Evolutionary conservation across 2,797 vertebrate genomes (phyloP).

Genomic region (Melanotaenia parkinsoni): DNA sequence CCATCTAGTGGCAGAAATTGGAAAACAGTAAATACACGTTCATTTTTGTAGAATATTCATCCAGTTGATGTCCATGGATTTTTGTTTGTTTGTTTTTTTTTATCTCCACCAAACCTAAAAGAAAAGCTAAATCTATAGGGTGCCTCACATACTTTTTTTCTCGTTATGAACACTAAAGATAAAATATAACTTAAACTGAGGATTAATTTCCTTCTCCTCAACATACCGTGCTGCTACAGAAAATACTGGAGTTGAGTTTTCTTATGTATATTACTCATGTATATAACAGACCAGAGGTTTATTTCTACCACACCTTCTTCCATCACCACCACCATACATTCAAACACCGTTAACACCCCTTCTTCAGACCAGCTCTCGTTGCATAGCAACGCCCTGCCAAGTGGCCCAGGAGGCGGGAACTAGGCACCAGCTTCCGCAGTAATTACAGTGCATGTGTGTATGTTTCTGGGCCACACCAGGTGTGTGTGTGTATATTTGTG

Average conservation of each 20-base stretch:
- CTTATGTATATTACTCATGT: constrained; percentile 7
- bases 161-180: neutral
- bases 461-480: constrained; percentile 60
- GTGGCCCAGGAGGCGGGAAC: constrained; percentile 75
- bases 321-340: constrained; percentile 39
- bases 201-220: neutral
- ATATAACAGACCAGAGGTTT: constrained; percentile 2
- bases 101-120: no score
- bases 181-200: neutral
- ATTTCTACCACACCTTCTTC: constrained; percentile 32
- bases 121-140: neutral
- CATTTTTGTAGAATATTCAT: neutral
- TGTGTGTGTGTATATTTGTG: constrained; percentile 44
- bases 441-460: constrained; percentile 65
- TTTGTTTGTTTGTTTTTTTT: neutral
- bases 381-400: constrained; percentile 76
- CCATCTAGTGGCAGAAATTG: constrained; percentile 54
- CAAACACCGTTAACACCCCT: constrained; percentile 58
- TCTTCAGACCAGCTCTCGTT: constrained; percentile 68
- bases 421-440: constrained; percentile 74
- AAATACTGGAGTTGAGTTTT: neutral
- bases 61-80: neutral
- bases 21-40: constrained; percentile 1
- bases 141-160: no score
- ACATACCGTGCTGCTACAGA: neutral